phyloP scores from a whole-genome alignment of 2,113 vertebrate species.

The Stigmatopora argus region DNA sequence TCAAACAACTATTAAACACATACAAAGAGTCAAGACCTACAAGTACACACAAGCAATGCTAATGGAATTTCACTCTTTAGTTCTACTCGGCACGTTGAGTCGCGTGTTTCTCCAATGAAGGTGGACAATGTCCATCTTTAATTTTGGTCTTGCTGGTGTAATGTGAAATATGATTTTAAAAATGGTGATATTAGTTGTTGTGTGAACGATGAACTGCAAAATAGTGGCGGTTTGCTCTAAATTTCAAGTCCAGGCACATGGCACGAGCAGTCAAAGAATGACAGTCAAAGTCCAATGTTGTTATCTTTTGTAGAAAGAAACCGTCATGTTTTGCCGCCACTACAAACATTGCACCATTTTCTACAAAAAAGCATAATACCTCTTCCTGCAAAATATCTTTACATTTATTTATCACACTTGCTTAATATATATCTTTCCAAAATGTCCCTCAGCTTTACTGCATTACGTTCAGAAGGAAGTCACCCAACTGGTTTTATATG shows the following conservation, averaged over 20 bases:
- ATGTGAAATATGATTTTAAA: not conserved
- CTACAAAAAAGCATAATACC: not conserved
- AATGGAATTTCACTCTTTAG: no score
- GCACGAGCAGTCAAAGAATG: not conserved
- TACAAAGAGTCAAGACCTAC: no score
- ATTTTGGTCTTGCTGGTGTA: not conserved
- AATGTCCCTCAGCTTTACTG: not conserved
- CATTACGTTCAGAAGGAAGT: not conserved
- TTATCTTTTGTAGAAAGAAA: not conserved
- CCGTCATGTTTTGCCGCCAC: not conserved
- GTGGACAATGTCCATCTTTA: not conserved
- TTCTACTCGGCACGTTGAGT: no score
- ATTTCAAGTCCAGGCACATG: not conserved
- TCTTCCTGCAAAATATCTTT: not conserved
- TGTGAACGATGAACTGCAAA: not conserved
- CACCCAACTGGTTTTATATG: not conserved
- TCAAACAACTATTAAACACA: no score
- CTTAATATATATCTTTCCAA: not conserved
- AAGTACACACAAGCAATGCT: no score
- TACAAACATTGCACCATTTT: not conserved
- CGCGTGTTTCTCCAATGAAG: no score
- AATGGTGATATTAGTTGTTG: rapidly evolving
- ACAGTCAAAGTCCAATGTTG: not conserved
- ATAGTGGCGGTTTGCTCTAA: not conserved
- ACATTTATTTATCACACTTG: not conserved